These are phyloP conservation scores for Cyphomyrus discorhynchus DNA, from an alignment of 2,113 vertebrate species.

Conservation along the genomic window DNA sequence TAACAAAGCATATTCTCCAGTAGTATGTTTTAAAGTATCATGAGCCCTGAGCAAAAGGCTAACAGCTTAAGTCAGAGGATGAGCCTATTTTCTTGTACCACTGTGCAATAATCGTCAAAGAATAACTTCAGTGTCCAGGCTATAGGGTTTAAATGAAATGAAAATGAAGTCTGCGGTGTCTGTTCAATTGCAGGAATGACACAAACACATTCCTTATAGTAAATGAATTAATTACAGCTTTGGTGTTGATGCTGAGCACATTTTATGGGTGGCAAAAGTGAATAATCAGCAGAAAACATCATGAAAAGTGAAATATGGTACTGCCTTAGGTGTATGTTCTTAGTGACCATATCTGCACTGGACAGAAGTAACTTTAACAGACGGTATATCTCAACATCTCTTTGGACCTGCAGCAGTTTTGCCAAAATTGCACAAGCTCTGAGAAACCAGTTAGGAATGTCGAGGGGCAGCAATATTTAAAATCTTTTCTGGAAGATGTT, in stretches of 20 bases:
- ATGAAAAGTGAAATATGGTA: background rate
- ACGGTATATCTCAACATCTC: background rate
- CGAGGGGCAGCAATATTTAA: background rate
- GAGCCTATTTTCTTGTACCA: background rate
- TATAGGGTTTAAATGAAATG: background rate
- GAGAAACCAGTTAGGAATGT: background rate
- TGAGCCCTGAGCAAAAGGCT: background rate
- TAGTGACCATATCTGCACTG: background rate
- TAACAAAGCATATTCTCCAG: background rate
- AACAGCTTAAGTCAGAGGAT: background rate
- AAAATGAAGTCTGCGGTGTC: background rate
- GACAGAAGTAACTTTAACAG: background rate
- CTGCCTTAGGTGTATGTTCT: background rate
- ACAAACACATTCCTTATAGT: background rate
- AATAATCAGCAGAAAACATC: background rate
- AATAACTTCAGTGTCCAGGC: background rate
- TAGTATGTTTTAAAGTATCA: background rate
- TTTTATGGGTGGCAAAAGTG: background rate
- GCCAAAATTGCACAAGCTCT: background rate
- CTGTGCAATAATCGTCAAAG: background rate
- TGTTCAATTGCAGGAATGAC: background rate
- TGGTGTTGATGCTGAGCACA: background rate
- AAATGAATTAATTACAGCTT: background rate
- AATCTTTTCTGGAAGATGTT: background rate
- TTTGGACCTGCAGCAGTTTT: background rate